Percentiles rank a stretch among this genome's conserved stretches.
Evolutionary conservation across 2,888 invertebrate genomes (phyloP).

Genomic region (Galerucella pusilla): DNA sequence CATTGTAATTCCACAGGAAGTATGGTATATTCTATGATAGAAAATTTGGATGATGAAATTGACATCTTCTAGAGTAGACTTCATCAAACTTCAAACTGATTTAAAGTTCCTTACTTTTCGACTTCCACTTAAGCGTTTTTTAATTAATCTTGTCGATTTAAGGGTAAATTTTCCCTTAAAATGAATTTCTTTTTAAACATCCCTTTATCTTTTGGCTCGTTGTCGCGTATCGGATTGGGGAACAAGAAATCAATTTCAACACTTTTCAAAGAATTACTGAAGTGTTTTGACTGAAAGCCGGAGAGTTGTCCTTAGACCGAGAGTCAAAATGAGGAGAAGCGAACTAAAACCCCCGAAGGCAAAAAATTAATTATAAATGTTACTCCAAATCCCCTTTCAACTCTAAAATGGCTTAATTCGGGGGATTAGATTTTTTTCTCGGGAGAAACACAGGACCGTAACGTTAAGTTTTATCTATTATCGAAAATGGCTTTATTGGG

Average conservation of each 20-base stretch:
- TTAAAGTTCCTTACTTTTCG: not conserved
- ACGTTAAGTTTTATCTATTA: too few relatives aligned
- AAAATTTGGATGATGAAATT: too few relatives aligned
- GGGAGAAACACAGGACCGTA: not conserved
- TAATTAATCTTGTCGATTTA: constrained; percentile 1
- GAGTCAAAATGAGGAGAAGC: not conserved
- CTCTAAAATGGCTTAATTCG: constrained; percentile 39
- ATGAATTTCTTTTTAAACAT: constrained; percentile 22
- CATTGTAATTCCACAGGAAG: too few relatives aligned
- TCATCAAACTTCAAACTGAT: not conserved
- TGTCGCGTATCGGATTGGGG: constrained; percentile 1
- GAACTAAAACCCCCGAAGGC: constrained; percentile 6
- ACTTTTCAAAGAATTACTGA: constrained; percentile 26
- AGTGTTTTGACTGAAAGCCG: constrained; percentile 25
- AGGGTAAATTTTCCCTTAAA: not conserved
- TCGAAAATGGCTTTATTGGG: too few relatives aligned
- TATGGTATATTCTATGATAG: too few relatives aligned
- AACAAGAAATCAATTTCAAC: constrained; percentile 26
- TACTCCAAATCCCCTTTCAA: constrained; percentile 30
- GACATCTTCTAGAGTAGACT: not conserved
- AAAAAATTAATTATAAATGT: constrained; percentile 40
- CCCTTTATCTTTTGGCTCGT: constrained; percentile 21
- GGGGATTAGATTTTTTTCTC: constrained; percentile 27
- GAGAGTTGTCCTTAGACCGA: constrained; percentile 1
- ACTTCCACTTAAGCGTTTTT: constrained; percentile 1